phyloP scores from a whole-genome alignment of 2,797 vertebrate genomes.

The Darevskia nairensis region DNA sequence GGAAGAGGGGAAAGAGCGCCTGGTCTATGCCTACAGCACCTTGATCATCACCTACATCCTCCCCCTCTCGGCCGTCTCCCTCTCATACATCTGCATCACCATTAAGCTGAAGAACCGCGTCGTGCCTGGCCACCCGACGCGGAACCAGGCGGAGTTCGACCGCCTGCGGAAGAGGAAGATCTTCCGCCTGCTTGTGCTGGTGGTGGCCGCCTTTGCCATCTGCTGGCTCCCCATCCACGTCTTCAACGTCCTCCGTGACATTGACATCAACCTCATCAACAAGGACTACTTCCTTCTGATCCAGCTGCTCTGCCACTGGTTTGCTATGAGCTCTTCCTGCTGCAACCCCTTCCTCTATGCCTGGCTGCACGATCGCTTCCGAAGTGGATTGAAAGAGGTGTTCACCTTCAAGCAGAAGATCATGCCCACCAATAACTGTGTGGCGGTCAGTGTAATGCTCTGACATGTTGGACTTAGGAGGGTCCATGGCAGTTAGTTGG shows the following conservation, averaged over 20 bases:
- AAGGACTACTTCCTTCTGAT: constrained; percentile 89
- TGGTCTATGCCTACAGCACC: constrained; percentile 88
- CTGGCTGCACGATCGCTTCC: constrained; percentile 90
- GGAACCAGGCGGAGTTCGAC: constrained; percentile 84
- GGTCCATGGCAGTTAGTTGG: neutral
- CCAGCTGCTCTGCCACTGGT: constrained; percentile 89
- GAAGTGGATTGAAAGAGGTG: constrained; percentile 85
- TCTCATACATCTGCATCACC: constrained; percentile 89
- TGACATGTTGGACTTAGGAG: constrained; percentile 50
- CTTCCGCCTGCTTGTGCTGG: constrained; percentile 85
- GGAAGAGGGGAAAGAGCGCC: constrained; percentile 81
- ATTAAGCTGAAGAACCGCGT: constrained; percentile 88
- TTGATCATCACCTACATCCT: constrained; percentile 89
- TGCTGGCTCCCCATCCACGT: constrained; percentile 92
- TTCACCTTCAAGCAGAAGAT: constrained; percentile 81
- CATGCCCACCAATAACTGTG: constrained; percentile 82
- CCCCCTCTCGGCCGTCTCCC: constrained; percentile 86
- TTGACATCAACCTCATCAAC: constrained; percentile 87
- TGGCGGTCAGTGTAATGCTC: constrained; percentile 81
- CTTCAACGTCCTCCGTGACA: constrained; percentile 89
- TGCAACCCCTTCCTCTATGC: constrained; percentile 92
- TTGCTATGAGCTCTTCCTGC: constrained; percentile 91
- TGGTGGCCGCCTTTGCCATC: constrained; percentile 86
- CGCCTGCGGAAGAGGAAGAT: constrained; percentile 87
- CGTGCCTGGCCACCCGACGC: constrained; percentile 85